Conservation (phyloP, 2,888 invertebrate species). For the Bombyx huttoni region DNA sequence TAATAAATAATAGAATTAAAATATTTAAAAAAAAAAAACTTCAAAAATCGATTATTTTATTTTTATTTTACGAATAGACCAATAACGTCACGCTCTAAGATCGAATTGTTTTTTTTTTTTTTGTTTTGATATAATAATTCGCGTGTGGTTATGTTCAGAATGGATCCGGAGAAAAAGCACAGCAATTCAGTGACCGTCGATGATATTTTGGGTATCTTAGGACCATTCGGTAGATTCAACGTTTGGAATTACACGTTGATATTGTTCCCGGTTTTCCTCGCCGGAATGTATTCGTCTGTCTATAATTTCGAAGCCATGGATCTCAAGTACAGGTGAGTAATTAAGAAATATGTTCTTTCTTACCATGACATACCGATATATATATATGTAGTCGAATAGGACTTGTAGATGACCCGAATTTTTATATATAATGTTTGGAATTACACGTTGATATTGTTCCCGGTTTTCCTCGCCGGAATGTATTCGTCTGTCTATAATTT, state of each 20-base stretch:
- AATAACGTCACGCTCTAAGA: no score
- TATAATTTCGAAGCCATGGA: constrained; percentile 65
- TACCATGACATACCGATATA: no score
- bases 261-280: constrained; percentile 50
- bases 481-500: constrained; percentile 63
- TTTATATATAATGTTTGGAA: constrained; percentile 31
- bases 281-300: constrained; percentile 61
- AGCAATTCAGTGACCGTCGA: constrained; percentile 50
- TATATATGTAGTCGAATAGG: no score
- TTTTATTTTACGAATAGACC: constrained; percentile 2
- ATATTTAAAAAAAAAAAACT: background rate
- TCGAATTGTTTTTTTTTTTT: no score
- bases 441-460: constrained; percentile 48
- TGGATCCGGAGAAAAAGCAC: constrained; percentile 54
- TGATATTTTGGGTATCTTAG: constrained; percentile 48
- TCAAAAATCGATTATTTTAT: background rate
- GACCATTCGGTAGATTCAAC: constrained; percentile 58
- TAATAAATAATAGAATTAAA: constrained; percentile 5
- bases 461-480: constrained; percentile 56
- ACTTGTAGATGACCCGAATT: no score
- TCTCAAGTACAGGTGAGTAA: constrained; percentile 48
- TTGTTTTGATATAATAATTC: background rate
- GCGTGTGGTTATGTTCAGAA: constrained; percentile 18
- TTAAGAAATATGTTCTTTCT: background rate
- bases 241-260: constrained; percentile 45